phyloP scores from a whole-genome alignment of 2,113 vertebrate genomes.

The Irena cyanogastra region DNA sequence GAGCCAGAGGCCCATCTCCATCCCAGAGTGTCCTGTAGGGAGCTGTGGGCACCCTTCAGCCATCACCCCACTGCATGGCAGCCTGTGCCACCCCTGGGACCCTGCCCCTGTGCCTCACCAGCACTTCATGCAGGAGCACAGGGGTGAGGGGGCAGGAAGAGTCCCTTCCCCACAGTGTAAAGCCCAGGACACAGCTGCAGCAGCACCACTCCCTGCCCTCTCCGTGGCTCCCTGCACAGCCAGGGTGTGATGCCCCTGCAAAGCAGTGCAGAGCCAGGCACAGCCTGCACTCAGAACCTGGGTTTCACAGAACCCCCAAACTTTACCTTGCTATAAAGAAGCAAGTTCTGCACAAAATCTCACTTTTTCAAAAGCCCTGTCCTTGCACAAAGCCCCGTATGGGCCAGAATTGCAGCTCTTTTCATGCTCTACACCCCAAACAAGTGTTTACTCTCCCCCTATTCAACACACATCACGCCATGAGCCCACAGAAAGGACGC shows the following conservation, averaged over 20 bases:
- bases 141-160: not conserved
- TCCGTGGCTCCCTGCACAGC: not conserved
- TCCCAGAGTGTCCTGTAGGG: not conserved
- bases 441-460: not conserved
- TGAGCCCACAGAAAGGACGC: not conserved
- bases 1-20: not conserved
- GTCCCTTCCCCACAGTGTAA: not conserved
- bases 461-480: not conserved
- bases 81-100: not conserved
- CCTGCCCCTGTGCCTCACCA: not conserved
- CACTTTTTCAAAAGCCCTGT: accelerated
- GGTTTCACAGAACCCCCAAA: not conserved
- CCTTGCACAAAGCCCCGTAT: accelerated
- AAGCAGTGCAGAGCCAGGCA: not conserved
- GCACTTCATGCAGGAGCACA: accelerated
- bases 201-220: not conserved
- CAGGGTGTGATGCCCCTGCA: accelerated
- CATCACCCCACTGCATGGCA: accelerated
- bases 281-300: accelerated
- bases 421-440: not conserved
- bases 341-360: not conserved
- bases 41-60: not conserved
- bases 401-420: not conserved
- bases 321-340: not conserved
- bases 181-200: accelerated